phyloP scores from a whole-genome alignment of 2,797 vertebrate genomes.

The Phrynocephalus guinanensis region DNA sequence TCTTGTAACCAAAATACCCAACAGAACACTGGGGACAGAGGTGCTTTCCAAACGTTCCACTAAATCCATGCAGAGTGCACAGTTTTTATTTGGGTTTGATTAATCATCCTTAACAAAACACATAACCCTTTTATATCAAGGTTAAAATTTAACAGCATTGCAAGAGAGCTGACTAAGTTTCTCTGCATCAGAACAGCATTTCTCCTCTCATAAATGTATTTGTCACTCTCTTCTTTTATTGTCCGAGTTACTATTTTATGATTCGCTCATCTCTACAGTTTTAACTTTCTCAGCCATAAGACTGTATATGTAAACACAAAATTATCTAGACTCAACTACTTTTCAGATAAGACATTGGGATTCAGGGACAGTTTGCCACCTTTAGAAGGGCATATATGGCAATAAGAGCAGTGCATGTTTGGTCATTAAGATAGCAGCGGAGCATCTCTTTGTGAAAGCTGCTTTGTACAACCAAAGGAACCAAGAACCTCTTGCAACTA shows the following conservation, averaged over 20 bases:
- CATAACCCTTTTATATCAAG: background rate
- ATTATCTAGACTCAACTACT: conserved; percentile 7
- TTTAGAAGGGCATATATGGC: background rate
- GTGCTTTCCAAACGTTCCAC: background rate
- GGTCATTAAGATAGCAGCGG: background rate
- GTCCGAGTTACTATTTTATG: conserved; percentile 57
- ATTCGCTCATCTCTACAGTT: conserved; percentile 28
- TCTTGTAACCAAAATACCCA: background rate
- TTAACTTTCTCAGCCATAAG: conserved; percentile 49
- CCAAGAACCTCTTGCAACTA: no score
- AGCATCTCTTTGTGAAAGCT: background rate
- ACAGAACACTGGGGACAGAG: background rate
- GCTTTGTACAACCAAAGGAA: background rate
- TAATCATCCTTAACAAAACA: conserved; percentile 8
- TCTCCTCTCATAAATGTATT: conserved; percentile 34
- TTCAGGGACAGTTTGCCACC: conserved; percentile 35
- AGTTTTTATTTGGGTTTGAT: background rate
- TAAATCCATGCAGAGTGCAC: background rate
- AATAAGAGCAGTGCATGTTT: background rate
- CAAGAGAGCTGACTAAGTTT: conserved; percentile 21
- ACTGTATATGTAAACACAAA: conserved; percentile 46
- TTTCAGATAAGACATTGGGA: conserved; percentile 25
- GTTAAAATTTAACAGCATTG: conserved; percentile 31
- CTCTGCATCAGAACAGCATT: conserved; percentile 22
- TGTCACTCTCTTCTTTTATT: conserved; percentile 23